Base-by-base conservation (phyloP, 2,888 invertebrate species). In the Allygus modestus region DNA sequence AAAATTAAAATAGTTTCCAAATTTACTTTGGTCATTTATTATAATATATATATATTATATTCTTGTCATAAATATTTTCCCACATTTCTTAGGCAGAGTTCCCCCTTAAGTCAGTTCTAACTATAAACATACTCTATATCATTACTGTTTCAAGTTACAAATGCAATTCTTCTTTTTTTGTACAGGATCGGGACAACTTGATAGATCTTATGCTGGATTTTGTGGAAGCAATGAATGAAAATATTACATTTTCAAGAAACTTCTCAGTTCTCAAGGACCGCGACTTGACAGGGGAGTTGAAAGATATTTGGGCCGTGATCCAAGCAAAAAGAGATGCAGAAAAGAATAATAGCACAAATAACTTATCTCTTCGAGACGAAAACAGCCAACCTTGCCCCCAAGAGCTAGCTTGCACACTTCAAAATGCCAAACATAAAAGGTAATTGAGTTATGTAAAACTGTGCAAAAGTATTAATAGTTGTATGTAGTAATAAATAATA, bases 261-360 rank as follows among this genome's bases (percentile, higher is more conserved):
- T 90, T 89, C 77, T 88, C 92, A 17, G 94, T 95, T 86, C 89
- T 95, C 41, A 93, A 93, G 88, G 94, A 95, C 88, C 91, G 94
- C 31, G 95, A 95, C 89, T 91, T 95, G 85, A 94, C 94, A 0
- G 95, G 95, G 0, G 95, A 95, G 89, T 90, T 95, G 28, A 95
- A 95, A 89, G 95, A 95, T 89, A 94, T 95, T 0, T 95, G 95
- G 95, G 93, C 93, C 23, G 94, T 94, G 0, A 94, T 95, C 0
- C 94, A 95, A 87, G 91, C 91, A 83, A 93, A 92, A 87, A 90
- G 92, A 77, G 93, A 93, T 84, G 87, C 92, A 51, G 93, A 93
- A 33, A 85, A 85, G 46, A 75, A 33, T 26, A 37, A 51, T 12
- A 61, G 37, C 17, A 83, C 69, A 51, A 58, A 84, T 43, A 85